These are phyloP conservation scores for Hirtodrosophila cameraria DNA, from an alignment of 2,888 invertebrate species.

Conservation along the genomic window DNA sequence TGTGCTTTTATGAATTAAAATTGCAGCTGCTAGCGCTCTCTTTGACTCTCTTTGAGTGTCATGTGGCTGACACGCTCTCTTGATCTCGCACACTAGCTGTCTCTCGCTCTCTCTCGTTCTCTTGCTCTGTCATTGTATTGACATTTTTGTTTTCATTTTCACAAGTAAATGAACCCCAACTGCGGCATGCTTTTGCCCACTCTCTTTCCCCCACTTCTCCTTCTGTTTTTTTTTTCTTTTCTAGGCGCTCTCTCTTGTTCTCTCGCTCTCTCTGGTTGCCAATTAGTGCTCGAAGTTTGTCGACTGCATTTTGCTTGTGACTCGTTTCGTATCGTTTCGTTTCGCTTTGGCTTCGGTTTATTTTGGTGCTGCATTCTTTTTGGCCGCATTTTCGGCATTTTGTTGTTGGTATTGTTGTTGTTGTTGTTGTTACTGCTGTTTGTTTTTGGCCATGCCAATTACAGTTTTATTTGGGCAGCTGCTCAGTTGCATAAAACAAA, in stretches of 20 bases:
- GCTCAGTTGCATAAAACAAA: constrained; percentile 73
- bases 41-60: not conserved
- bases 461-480: constrained; percentile 41
- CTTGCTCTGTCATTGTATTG: constrained; percentile 17
- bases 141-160: constrained; percentile 38
- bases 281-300: constrained; percentile 53
- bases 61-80: not conserved
- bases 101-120: not conserved
- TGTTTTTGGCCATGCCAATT: constrained; percentile 59
- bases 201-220: too few relatives aligned
- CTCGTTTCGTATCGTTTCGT: constrained; percentile 41
- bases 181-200: constrained; percentile 31
- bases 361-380: constrained; percentile 75
- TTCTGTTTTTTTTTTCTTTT: constrained; percentile 4
- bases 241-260: constrained; percentile 5
- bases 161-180: constrained; percentile 66
- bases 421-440: constrained; percentile 25
- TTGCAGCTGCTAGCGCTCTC: constrained; percentile 4
- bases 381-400: constrained; percentile 70
- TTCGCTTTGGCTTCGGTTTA: constrained; percentile 66
- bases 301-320: constrained; percentile 58
- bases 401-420: constrained; percentile 16
- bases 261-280: constrained; percentile 31
- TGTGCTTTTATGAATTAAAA: constrained; percentile 69
- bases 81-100: constrained; percentile 5